Percentiles rank a stretch among this genome's conserved stretches.
These are phyloP conservation scores for Prinia subflava DNA, from an alignment of 2,113 vertebrate species.

Conservation along the genomic window DNA sequence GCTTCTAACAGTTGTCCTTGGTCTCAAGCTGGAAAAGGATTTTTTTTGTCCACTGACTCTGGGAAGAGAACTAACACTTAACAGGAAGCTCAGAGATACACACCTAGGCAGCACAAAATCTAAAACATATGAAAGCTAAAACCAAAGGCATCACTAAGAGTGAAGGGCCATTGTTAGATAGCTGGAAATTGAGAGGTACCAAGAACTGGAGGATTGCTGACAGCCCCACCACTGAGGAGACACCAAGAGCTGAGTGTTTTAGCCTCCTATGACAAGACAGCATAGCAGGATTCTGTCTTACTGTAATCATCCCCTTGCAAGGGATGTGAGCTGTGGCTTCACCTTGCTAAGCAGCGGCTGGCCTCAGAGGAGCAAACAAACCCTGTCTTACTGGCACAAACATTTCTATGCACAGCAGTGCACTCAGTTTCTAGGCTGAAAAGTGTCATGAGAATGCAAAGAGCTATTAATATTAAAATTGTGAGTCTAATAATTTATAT, in stretches of 20 bases:
- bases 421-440: not conserved
- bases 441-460: not conserved
- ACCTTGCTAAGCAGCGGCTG: not conserved
- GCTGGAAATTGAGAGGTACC: not conserved
- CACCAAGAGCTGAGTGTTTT: not conserved
- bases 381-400: not conserved
- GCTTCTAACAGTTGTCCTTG: not conserved
- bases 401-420: not conserved
- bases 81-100: not conserved
- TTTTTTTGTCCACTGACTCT: not conserved
- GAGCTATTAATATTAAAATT: slow-evolving; percentile 9
- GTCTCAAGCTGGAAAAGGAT: not conserved
- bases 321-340: not conserved
- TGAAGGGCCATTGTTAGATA: not conserved
- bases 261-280: not conserved
- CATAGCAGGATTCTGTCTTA: not conserved
- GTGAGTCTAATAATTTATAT: not conserved
- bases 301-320: not conserved
- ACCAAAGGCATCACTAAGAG: not conserved
- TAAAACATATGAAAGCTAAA: not conserved
- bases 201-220: not conserved
- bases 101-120: not conserved
- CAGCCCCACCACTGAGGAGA: not conserved
- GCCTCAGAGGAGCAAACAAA: not conserved
- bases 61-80: not conserved